A percentile compares a stretch with the other conserved stretches of the same genome.
These are phyloP conservation scores for Ispidina picta DNA, from an alignment of 2,797 vertebrate genomes.

Conservation along the genomic window DNA sequence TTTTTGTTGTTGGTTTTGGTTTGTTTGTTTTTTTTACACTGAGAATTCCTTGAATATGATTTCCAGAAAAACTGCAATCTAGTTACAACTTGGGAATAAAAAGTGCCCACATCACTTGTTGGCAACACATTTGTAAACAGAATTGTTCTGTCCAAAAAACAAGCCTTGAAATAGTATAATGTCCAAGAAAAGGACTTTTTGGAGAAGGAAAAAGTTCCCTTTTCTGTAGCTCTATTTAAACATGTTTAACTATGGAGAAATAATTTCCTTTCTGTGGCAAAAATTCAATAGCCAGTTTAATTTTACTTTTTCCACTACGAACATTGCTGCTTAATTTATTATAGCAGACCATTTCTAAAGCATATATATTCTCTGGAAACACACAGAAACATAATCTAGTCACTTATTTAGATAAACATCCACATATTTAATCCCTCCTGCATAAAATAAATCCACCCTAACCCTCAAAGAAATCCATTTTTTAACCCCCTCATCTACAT, in stretches of 20 bases:
- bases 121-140: neutral
- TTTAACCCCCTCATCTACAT: neutral
- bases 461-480: neutral
- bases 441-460: neutral
- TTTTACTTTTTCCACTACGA: neutral
- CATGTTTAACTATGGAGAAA: neutral
- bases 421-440: neutral
- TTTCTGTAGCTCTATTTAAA: neutral
- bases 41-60: neutral
- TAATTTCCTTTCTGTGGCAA: neutral
- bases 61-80: neutral
- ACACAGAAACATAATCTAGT: neutral
- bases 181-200: neutral
- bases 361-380: neutral
- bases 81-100: neutral
- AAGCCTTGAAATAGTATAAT: neutral
- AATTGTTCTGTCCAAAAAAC: neutral
- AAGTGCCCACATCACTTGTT: fast-evolving
- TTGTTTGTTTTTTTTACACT: neutral
- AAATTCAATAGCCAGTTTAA: neutral
- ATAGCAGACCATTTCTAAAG: neutral
- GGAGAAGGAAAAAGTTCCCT: neutral
- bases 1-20: too few relatives aligned
- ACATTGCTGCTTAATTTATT: neutral
- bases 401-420: neutral